phyloP scores from a whole-genome alignment of 2,113 vertebrate species.

The Irena cyanogastra region DNA sequence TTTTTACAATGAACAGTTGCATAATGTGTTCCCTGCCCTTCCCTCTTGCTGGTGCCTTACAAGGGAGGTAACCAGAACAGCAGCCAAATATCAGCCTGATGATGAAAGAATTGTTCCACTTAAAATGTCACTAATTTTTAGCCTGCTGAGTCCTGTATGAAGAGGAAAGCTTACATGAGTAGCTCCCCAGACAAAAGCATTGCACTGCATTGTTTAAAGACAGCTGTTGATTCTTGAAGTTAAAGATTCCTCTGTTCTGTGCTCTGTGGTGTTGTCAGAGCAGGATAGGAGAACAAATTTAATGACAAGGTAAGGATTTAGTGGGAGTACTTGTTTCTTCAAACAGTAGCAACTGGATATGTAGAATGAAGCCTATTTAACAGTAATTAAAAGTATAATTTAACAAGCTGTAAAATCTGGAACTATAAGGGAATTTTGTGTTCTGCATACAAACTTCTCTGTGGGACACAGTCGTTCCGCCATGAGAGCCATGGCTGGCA shows the following conservation, averaged over 20 bases:
- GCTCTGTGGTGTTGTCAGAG: neutral
- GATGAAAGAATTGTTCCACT: constrained; percentile 46
- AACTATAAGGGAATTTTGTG: neutral
- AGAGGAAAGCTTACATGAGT: neutral
- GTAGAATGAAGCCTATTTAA: neutral
- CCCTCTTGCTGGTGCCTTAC: neutral
- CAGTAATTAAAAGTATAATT: neutral
- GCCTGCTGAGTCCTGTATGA: neutral
- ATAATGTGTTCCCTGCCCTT: constrained; percentile 6
- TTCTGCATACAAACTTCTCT: neutral
- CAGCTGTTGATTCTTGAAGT: neutral
- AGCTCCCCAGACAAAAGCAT: neutral
- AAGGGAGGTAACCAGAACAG: neutral
- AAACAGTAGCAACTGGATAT: neutral
- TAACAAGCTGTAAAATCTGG: neutral
- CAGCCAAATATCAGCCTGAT: constrained; percentile 24
- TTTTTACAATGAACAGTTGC: neutral
- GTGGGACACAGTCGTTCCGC: neutral
- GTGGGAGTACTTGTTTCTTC: neutral
- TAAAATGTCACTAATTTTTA: constrained; percentile 49
- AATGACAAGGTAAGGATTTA: neutral
- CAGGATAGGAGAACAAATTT: neutral
- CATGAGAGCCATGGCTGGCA: neutral
- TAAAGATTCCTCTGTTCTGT: neutral
- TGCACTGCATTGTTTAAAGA: neutral